phyloP scores from a whole-genome alignment of 2,888 invertebrate genomes.

The Panorpa germanica region DNA sequence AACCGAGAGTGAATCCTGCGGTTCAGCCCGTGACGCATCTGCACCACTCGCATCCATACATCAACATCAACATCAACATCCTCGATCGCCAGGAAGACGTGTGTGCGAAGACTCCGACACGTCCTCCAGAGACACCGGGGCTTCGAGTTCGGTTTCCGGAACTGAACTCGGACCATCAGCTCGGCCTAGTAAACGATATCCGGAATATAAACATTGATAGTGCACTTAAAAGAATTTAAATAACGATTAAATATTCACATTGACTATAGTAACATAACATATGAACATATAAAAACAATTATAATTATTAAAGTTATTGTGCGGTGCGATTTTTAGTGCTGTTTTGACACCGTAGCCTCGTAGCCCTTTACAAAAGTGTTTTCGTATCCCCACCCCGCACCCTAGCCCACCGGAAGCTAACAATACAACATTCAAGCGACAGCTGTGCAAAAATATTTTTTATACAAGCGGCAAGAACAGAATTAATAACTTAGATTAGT shows the following conservation, averaged over 20 bases:
- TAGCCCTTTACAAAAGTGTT: no score
- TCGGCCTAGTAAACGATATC: conserved; percentile 41
- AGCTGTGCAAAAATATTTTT: no score
- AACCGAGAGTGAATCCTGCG: conserved; percentile 33
- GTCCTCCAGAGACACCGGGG: conserved; percentile 21
- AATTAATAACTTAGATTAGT: no score
- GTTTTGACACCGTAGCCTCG: no score
- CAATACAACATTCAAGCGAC: no score
- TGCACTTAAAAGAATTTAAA: conserved; percentile 15
- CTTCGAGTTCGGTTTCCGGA: conserved; percentile 20
- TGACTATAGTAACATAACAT: background rate
- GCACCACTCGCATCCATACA: conserved; percentile 20
- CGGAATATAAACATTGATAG: conserved; percentile 62
- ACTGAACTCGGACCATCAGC: conserved; percentile 29
- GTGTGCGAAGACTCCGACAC: conserved; percentile 20
- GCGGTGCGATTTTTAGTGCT: no score
- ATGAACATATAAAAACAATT: background rate
- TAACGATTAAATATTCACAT: background rate
- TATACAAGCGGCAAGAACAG: no score
- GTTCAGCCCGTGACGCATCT: conserved; percentile 20
- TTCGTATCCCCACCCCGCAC: no score
- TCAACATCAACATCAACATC: conserved; percentile 16
- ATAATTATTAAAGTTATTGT: no score
- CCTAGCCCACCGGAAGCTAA: no score
- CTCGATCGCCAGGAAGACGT: no score